Evolutionary conservation across 2,797 vertebrate genomes (phyloP).

Genomic region (Dryobates pubescens): DNA sequence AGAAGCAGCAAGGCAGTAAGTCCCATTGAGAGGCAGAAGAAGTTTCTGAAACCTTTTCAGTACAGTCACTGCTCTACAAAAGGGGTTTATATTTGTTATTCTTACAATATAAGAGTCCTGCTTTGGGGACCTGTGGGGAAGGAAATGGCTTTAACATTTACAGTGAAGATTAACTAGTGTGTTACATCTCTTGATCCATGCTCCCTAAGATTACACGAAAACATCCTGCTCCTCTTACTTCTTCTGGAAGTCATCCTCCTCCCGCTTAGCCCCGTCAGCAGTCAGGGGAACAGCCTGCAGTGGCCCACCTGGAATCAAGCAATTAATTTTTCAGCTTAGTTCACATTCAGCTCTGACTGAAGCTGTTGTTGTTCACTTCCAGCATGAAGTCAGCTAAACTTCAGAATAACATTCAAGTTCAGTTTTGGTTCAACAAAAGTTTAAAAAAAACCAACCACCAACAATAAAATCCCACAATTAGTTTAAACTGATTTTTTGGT

Average conservation of each 20-base stretch:
- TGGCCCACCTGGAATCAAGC: slow-evolving; percentile 6
- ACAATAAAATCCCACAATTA: neutral
- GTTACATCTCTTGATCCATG: slow-evolving; percentile 43
- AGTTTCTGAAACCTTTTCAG: slow-evolving; percentile 27
- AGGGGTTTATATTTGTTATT: slow-evolving; percentile 52
- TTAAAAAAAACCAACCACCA: neutral
- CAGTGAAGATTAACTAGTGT: slow-evolving; percentile 36
- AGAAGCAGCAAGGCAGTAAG: neutral
- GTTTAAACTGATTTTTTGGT: neutral
- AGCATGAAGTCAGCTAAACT: slow-evolving; percentile 31
- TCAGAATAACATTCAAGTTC: slow-evolving; percentile 28
- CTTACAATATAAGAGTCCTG: neutral
- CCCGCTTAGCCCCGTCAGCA: slow-evolving; percentile 9
- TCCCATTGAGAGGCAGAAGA: neutral
- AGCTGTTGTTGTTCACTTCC: slow-evolving; percentile 42
- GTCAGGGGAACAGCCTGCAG: neutral
- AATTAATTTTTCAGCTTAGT: neutral
- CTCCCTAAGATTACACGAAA: slow-evolving; percentile 23
- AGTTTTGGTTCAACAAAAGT: slow-evolving; percentile 55
- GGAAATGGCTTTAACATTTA: slow-evolving; percentile 61
- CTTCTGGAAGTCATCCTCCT: slow-evolving; percentile 11
- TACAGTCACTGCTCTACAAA: neutral
- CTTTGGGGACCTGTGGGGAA: slow-evolving; percentile 42
- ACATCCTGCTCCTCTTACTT: slow-evolving; percentile 28
- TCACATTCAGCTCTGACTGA: slow-evolving; percentile 2